A percentile compares a stretch with the other conserved stretches of the same genome.
These are phyloP conservation scores for Chrysocyon brachyurus DNA, from an alignment of 2,797 vertebrate genomes.

Conservation along the genomic window DNA sequence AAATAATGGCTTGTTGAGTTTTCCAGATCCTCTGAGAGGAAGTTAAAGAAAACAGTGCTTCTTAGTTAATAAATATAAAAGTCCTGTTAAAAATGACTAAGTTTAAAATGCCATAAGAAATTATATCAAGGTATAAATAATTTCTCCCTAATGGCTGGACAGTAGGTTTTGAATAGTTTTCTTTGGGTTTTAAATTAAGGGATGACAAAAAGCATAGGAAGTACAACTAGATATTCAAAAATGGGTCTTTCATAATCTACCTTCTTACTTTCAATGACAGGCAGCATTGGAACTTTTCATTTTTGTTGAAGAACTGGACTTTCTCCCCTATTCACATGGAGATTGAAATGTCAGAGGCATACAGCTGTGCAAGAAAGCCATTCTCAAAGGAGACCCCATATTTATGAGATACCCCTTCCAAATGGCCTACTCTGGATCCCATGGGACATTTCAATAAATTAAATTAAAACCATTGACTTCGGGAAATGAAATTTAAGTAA, in stretches of 20 bases:
- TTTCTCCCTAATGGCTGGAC: conserved; percentile 32
- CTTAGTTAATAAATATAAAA: conserved; percentile 67
- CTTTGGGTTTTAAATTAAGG: conserved; percentile 50
- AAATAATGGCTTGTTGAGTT: conserved; percentile 57
- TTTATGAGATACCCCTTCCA: conserved; percentile 59
- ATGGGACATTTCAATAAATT: conserved; percentile 58
- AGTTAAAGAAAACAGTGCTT: neutral
- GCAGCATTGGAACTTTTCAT: neutral
- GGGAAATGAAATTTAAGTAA: conserved; percentile 75
- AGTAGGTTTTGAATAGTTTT: conserved; percentile 20
- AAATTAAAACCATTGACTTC: conserved; percentile 75
- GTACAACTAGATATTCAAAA: conserved; percentile 7
- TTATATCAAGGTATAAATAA: conserved; percentile 55
- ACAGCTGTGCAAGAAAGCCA: conserved; percentile 26
- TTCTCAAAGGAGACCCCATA: conserved; percentile 44
- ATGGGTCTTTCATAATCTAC: neutral
- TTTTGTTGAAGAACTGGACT: conserved; percentile 51
- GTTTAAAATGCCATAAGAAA: conserved; percentile 65
- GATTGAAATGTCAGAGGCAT: conserved; percentile 60
- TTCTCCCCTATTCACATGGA: conserved; percentile 11
- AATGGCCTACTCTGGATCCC: neutral
- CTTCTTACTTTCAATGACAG: neutral
- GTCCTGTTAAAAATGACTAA: conserved; percentile 69
- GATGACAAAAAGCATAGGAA: neutral
- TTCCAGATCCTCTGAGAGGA: conserved; percentile 23